Evolutionary conservation across 2,888 invertebrate species (phyloP), one percentile per base, ranked within the genome.

Genomic region (Diarsia mendica): DNA sequence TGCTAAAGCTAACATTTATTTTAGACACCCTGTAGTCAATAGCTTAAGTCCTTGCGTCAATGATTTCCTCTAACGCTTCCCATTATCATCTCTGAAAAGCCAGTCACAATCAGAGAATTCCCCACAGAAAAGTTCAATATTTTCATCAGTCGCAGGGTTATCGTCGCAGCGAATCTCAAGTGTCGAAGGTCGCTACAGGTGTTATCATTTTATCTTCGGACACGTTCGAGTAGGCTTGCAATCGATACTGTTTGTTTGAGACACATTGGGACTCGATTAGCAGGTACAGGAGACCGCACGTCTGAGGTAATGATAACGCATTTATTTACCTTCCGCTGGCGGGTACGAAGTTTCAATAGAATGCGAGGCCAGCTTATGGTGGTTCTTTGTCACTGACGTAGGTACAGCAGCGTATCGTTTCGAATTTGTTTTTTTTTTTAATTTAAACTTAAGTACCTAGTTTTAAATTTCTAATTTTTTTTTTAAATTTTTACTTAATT

Each of bases 181-280:
- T 63, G 61, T 61, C 67, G 84, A 80, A 80, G 80, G 73, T 68
- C 68, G 53, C 33, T 60, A 55, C 80, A 83, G 60, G 68, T 79
- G 60, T 79, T 80, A 80, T 80, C 84, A 55, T 67, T 68, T 80
- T 80, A 80, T 83, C 67, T 68, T 67, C 1, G 53, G 15, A 60
- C 71, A 53, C 58, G 51, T 53, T 65, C 23, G 60, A 77, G 18
- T 46, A 63, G 4, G 51, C 66, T 81, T 81, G 39, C 46, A 75
- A 79, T 82, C 77, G 39, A 67, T 76, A 76, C 33, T 58, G 64
- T 65, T 39, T 65, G 53, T 28, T 20, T 49, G 67, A 58, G 18
- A 55, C 67, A 46, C 18, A 53, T 28, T 73, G 33, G 10, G 11
- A 48, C 39, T 65, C n/a, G 8, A 64, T 49, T 33, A 63, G 15